Base-by-base conservation (phyloP, 2,888 invertebrate genomes). In the Candidula unifasciata region DNA sequence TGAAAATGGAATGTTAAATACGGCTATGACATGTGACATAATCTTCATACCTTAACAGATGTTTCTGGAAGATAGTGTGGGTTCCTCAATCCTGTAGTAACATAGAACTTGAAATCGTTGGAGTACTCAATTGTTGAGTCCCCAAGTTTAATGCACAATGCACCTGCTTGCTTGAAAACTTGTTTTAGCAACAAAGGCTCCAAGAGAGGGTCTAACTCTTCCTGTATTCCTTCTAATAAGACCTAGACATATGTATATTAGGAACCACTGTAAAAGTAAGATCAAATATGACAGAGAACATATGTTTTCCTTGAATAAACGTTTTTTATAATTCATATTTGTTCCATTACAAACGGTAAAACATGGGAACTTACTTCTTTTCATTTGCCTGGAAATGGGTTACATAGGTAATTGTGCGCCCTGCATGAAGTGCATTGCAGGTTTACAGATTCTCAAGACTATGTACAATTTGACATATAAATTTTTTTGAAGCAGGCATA, bases 1-100 rank as follows among this genome's bases (percentile, higher is more conserved):
- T 68, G 68, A n/a, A n/a, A 6, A 68, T 24, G n/a, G 10, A 8
- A 8, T n/a, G n/a, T 6, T 68, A 18, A 21, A 18, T 68, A n/a
- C n/a, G 10, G 68, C n/a, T 24, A 68, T 68, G 24, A 21, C 16
- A 68, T 18, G 3, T 3, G 16, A 71, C 35, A 24, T 71, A 71
- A 30, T 27, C 10, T 18, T 33, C 35, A 52, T 74, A 94, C 94
- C 91, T 94, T 94, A 82, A 94, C 94, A 24, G 94, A 91, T 21
- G 93, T 93, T 88, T 94, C 94, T 8, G 94, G 94, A 64, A 94
- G 88, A 86, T 94, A 94, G 88, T 94, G 94, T 8, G 94, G 94
- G 88, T 94, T 94, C 69, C 94, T 90, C 73, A 94, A 90, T 84
- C 94, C 94, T n/a, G 94, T 94, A 18, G 94, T 94, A 84, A 94